Conservation (phyloP, 1,140 invertebrate species). For the Drosophila chauvacae region DNA sequence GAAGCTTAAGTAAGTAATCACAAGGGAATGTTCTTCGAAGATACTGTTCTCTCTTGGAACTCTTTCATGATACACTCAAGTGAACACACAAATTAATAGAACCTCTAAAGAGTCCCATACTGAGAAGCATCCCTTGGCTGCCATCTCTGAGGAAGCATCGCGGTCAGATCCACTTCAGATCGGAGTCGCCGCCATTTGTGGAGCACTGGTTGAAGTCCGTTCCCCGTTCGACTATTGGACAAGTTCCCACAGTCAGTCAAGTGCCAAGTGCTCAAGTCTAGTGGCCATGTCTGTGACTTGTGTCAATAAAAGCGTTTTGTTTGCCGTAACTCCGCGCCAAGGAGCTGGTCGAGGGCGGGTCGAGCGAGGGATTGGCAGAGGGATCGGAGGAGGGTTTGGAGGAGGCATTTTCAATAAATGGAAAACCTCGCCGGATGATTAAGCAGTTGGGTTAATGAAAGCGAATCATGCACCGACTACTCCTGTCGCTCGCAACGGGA, state of each 20-base stretch:
- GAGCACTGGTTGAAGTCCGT: constrained; percentile 15
- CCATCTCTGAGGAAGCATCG: too few relatives aligned
- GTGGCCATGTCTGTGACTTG: constrained; percentile 58
- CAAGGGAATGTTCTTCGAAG: not conserved
- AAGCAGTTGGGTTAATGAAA: constrained; percentile 81
- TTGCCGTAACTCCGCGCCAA: constrained; percentile 13
- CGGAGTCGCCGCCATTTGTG: constrained; percentile 8
- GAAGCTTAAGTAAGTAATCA: not conserved
- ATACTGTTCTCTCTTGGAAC: not conserved
- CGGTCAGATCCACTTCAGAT: constrained; percentile 20
- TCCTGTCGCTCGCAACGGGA: constrained; percentile 59
- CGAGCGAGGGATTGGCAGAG: not conserved
- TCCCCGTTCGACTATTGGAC: constrained; percentile 30
- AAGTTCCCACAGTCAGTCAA: constrained; percentile 66
- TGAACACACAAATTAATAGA: not conserved
- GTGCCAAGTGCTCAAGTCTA: constrained; percentile 53
- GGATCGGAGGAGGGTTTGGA: not conserved
- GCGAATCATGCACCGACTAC: constrained; percentile 73
- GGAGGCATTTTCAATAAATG: constrained; percentile 67
- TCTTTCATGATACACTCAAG: not conserved
- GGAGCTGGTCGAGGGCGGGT: not conserved
- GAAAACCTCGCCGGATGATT: constrained; percentile 62
- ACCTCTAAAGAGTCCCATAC: not conserved
- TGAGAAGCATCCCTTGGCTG: constrained; percentile 1
- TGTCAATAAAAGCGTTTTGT: constrained; percentile 72